A percentile compares a stretch with the other conserved stretches of the same genome.
These are phyloP conservation scores for Mechanitis messenoides DNA, from an alignment of 2,888 invertebrate genomes.

Conservation along the genomic window DNA sequence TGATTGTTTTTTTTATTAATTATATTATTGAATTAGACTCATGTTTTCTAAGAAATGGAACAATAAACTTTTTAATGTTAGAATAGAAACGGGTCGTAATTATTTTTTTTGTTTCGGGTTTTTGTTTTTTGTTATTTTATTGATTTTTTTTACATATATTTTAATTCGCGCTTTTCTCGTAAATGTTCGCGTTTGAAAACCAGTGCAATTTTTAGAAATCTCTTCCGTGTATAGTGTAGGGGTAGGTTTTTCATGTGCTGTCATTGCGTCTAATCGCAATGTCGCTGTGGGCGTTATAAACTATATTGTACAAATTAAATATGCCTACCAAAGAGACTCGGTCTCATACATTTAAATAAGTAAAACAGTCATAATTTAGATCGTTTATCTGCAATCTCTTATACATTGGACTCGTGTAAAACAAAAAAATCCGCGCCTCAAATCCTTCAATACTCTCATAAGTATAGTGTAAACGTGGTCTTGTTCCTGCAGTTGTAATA, in stretches of 20 bases:
- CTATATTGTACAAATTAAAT: slow-evolving; percentile 76
- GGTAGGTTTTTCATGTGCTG: slow-evolving; percentile 52
- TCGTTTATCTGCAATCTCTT: slow-evolving; percentile 55
- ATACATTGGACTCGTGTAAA: slow-evolving; percentile 57
- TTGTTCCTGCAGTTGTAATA: slow-evolving; percentile 76
- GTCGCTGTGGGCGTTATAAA: slow-evolving; percentile 59
- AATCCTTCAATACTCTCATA: slow-evolving; percentile 72
- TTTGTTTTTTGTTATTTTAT: slow-evolving; percentile 70
- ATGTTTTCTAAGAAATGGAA: slow-evolving; percentile 65
- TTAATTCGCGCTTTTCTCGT: slow-evolving; percentile 69
- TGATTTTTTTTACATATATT: slow-evolving; percentile 61
- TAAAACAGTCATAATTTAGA: slow-evolving; percentile 72
- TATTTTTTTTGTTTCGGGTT: slow-evolving; percentile 71
- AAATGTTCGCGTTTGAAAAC: slow-evolving; percentile 74
- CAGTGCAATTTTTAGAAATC: slow-evolving; percentile 77
- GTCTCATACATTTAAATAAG: slow-evolving; percentile 77
- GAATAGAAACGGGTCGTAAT: slow-evolving; percentile 75
- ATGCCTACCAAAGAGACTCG: slow-evolving; percentile 78
- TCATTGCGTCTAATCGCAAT: slow-evolving; percentile 12
- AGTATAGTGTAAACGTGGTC: slow-evolving; percentile 75
- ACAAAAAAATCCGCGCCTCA: slow-evolving; percentile 64
- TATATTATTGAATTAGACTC: slow-evolving; percentile 51
- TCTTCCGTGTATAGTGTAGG: slow-evolving; percentile 76
- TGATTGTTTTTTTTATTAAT: slow-evolving; percentile 72
- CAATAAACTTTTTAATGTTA: slow-evolving; percentile 74